Evolutionary conservation across 2,888 invertebrate species (phyloP).

Genomic region (Allacma fusca): DNA sequence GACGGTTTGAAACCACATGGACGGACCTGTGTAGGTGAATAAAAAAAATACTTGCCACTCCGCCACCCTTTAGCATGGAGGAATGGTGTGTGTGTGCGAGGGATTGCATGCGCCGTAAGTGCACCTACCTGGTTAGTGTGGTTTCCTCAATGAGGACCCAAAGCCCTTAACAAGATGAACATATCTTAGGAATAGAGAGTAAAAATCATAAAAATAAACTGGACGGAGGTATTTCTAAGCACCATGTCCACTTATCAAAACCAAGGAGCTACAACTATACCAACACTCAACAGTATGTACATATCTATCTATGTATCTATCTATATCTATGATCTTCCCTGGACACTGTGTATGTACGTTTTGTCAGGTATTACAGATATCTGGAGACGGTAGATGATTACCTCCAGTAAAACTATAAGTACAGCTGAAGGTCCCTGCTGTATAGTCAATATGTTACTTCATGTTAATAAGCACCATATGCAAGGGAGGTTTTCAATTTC

Average conservation of each 20-base stretch:
- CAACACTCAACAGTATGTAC: too few relatives aligned
- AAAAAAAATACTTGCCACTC: background rate
- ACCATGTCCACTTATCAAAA: background rate
- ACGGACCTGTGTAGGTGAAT: background rate
- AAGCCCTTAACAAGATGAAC: slow-evolving; percentile 4
- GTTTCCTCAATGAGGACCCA: background rate
- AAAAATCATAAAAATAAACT: slow-evolving; percentile 17
- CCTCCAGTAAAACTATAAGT: too few relatives aligned
- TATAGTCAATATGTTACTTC: too few relatives aligned
- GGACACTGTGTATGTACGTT: too few relatives aligned
- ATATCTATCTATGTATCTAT: too few relatives aligned
- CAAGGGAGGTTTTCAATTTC: background rate
- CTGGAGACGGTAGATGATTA: too few relatives aligned
- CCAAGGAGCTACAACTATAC: too few relatives aligned
- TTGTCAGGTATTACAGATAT: too few relatives aligned
- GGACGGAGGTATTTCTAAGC: background rate
- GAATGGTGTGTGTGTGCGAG: slow-evolving; percentile 23
- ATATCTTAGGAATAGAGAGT: background rate
- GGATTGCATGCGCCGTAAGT: background rate
- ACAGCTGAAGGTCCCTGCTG: too few relatives aligned
- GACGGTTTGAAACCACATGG: slow-evolving; percentile 13
- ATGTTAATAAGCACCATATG: too few relatives aligned
- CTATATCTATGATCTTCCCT: too few relatives aligned
- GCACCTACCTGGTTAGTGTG: slow-evolving; percentile 12
- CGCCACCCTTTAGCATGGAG: background rate